phyloP scores from a whole-genome alignment of 2,113 vertebrate genomes.

The Actenoides lindsayi region DNA sequence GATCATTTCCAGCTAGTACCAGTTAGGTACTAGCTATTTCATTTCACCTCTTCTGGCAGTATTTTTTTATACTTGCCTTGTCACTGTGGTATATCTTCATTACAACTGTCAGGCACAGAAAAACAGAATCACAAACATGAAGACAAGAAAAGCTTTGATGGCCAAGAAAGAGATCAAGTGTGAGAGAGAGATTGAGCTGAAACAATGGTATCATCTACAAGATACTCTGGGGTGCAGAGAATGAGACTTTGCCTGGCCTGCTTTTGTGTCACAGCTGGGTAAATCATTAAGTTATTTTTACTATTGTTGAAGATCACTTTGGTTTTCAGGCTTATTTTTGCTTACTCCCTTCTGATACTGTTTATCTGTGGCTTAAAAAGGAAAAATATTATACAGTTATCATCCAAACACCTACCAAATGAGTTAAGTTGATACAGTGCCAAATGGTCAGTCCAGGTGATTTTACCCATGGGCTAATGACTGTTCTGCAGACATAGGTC shows the following conservation, averaged over 20 bases:
- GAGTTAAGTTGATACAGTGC: neutral
- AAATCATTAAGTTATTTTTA: neutral
- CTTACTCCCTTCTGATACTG: neutral
- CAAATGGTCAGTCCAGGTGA: neutral
- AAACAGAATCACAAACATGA: neutral
- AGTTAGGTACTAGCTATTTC: neutral
- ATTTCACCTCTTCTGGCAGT: neutral
- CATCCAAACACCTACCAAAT: neutral
- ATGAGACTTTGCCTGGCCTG: neutral
- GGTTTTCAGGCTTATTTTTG: neutral
- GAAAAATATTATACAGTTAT: neutral
- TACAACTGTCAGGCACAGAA: constrained; percentile 10
- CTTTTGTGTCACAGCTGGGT: neutral
- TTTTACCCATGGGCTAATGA: neutral
- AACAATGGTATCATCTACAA: neutral
- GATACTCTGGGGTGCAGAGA: neutral
- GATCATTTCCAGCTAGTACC: neutral
- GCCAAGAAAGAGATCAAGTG: neutral
- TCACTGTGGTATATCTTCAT: constrained; percentile 12
- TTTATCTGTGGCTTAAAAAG: neutral
- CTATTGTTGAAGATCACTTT: neutral
- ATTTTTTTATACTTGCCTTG: constrained; percentile 3
- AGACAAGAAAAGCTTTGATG: constrained; percentile 11
- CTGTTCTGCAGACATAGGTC: neutral
- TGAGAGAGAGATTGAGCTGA: neutral